These are phyloP conservation scores for Ostrea denselamellosa DNA, from an alignment of 1,140 invertebrate genomes.

Conservation along the genomic window DNA sequence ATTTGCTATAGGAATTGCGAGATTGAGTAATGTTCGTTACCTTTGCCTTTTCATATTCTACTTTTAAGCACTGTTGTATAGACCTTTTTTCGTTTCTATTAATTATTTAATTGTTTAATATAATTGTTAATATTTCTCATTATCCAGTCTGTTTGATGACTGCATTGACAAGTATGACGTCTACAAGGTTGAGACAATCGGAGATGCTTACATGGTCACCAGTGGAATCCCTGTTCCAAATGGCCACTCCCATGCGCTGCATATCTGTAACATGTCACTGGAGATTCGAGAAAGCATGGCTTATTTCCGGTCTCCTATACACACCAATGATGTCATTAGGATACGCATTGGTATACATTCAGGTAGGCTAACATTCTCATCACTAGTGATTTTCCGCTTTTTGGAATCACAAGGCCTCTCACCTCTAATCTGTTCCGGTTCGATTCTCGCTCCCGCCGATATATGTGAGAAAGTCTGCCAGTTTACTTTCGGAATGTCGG, in stretches of 20 bases:
- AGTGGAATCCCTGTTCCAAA: constrained; percentile 80
- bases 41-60: too few species aligned
- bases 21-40: too few species aligned
- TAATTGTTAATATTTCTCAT: neutral
- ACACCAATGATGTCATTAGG: constrained; percentile 87
- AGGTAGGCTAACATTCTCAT: constrained; percentile 44
- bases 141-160: constrained; percentile 40
- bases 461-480: too few species aligned
- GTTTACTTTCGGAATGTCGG: too few species aligned
- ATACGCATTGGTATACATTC: constrained; percentile 88
- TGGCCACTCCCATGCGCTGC: constrained; percentile 86
- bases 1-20: too few species aligned
- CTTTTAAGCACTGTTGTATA: too few species aligned
- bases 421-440: too few species aligned
- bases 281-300: constrained; percentile 86
- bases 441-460: too few species aligned
- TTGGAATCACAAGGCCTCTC: too few species aligned
- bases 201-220: too few species aligned
- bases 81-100: too few species aligned
- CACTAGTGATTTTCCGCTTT: neutral
- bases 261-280: constrained; percentile 85
- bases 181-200: constrained; percentile 78
- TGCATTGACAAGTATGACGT: constrained; percentile 90
- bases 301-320: constrained; percentile 88
- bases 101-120: too few species aligned